phyloP scores from a whole-genome alignment of 2,797 vertebrate genomes.

The Lepus oiostolus region DNA sequence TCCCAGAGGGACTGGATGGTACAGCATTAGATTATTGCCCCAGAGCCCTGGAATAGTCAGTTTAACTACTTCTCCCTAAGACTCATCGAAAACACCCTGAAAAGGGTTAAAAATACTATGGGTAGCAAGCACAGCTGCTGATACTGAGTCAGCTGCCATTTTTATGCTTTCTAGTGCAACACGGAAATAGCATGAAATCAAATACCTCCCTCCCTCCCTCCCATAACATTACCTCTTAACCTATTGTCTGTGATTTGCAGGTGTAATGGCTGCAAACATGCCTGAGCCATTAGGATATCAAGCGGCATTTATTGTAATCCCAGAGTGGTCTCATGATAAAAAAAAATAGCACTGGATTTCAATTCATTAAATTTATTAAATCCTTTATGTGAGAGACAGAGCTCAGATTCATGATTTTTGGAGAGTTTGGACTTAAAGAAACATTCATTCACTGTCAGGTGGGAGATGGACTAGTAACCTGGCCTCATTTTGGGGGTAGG shows the following conservation, averaged over 20 bases:
- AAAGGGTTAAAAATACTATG: not conserved
- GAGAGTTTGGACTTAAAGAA: not conserved
- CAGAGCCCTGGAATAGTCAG: not conserved
- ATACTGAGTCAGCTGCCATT: not conserved
- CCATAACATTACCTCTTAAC: not conserved
- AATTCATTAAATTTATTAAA: not conserved
- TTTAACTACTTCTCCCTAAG: not conserved
- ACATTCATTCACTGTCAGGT: not conserved
- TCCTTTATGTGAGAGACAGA: not conserved
- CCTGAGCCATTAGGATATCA: conserved; percentile 62
- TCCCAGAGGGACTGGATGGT: not conserved
- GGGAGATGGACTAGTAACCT: not conserved
- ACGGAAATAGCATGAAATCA: not conserved
- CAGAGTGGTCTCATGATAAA: conserved; percentile 62
- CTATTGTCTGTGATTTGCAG: conserved; percentile 54
- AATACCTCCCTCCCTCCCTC: not conserved
- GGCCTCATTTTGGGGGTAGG: too few relatives aligned
- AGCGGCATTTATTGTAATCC: conserved; percentile 61
- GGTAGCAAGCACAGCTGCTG: not conserved
- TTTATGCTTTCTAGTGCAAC: not conserved
- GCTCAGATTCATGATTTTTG: not conserved
- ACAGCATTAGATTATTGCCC: not conserved
- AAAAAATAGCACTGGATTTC: conserved; percentile 43
- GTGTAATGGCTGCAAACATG: conserved; percentile 63
- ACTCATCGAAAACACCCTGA: not conserved